Evolutionary conservation across 2,113 vertebrate genomes (phyloP), one percentile per base, ranked within the genome.

Genomic region (Gnathochromis pfefferi): DNA sequence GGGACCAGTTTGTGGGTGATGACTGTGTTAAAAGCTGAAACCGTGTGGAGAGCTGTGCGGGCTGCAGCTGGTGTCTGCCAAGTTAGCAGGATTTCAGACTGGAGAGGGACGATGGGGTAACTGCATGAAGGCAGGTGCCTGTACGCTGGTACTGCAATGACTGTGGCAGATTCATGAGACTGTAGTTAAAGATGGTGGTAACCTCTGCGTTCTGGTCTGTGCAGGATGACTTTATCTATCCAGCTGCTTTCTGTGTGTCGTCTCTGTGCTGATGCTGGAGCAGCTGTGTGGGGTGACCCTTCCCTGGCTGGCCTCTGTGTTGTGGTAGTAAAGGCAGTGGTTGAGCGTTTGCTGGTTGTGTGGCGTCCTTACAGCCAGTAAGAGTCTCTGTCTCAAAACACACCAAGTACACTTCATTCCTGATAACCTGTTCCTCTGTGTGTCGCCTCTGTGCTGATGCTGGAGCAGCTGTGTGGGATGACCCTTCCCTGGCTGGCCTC

Each of bases 401-500:
- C 42, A 45, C 42, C 42, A 45, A 45, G 42, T 16, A 16, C 14
- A 47, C 45, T 47, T 47, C 14, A 47, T 47, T 47, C 3, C 33
- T 33, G 33, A 33, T 33, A 33, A 33, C 31, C 31, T 33, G 31
- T 33, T 33, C 31, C 31, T 9, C 49, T 51, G 17, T 51, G 49
- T 51, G 49, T 51, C 1, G 49, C 1, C 49, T 53, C 49, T 6
- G 19, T 53, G 19, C 8, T 51, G 17, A n/a, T 51, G 49, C 49
- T 51, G 49, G 49, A 53, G 49, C 49, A n/a, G 49, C 49, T 53
- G 9, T 53, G 49, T 53, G 49, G 49, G 49, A 1, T 53, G 49
- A n/a, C 9, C 49, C 47, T 51, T 51, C 0, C 9, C 49, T 1
- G 0, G 49, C 9, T 53, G 49, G 0, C 49, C 49, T n/a, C 49